Percentiles rank a stretch among this genome's conserved stretches.
Conservation (phyloP, 2,113 vertebrate species). For the Myanophis thanlyinensis region DNA sequence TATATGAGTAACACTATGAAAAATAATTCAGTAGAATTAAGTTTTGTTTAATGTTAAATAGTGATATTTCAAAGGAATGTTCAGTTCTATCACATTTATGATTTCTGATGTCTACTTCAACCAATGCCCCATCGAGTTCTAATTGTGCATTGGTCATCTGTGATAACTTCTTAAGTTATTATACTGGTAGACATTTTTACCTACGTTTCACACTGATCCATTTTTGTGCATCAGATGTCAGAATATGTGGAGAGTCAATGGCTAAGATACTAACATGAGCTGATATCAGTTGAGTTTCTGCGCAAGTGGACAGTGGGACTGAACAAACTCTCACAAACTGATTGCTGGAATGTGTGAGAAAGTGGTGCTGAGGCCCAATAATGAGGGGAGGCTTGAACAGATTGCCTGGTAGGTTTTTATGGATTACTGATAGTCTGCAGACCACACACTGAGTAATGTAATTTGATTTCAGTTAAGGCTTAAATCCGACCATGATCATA, state of each 20-base stretch:
- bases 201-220: background rate
- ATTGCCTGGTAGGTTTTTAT: background rate
- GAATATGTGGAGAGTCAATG: background rate
- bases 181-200: background rate
- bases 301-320: background rate
- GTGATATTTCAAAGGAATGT: background rate
- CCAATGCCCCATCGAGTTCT: background rate
- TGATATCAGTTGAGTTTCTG: background rate
- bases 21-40: background rate
- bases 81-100: background rate
- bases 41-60: background rate
- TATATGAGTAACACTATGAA: background rate
- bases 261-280: background rate
- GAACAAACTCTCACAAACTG: background rate
- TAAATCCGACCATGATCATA: background rate
- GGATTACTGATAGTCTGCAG: background rate
- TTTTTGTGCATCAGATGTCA: background rate
- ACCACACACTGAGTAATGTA: background rate
- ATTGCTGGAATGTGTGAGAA: background rate
- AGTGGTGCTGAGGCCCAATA: background rate
- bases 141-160: background rate
- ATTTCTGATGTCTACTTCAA: background rate
- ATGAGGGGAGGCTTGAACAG: background rate
- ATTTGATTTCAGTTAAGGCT: background rate
- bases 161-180: background rate